A percentile compares a stretch with the other conserved stretches of the same genome.
Conservation (phyloP, 2,888 invertebrate species). For the Euphydryas editha region DNA sequence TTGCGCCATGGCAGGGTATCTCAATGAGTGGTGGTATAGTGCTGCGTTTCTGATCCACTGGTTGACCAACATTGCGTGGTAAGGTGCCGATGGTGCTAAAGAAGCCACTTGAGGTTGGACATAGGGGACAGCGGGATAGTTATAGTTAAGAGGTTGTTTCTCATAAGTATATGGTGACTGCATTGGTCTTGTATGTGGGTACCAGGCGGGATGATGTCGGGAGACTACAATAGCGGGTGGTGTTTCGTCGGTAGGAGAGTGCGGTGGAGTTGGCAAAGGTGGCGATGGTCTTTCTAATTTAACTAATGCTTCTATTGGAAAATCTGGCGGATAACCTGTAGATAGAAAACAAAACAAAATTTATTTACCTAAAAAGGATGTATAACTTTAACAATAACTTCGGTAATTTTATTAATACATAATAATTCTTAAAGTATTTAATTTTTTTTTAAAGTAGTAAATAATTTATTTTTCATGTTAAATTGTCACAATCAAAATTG, state of each 20-base stretch:
- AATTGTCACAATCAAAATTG: too few relatives aligned
- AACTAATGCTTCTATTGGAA: conserved; percentile 82
- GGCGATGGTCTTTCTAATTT: conserved; percentile 85
- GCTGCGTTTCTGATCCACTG: conserved; percentile 90
- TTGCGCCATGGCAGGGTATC: conserved; percentile 80
- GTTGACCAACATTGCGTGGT: conserved; percentile 86
- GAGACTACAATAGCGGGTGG: conserved; percentile 77
- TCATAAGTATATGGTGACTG: conserved; percentile 73
- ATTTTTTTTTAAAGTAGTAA: too few relatives aligned
- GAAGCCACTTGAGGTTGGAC: conserved; percentile 77
- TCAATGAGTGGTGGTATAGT: conserved; percentile 84
- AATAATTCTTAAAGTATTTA: too few relatives aligned
- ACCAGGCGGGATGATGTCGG: conserved; percentile 69
- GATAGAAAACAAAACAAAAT: conserved; percentile 43
- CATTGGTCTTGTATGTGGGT: conserved; percentile 67
- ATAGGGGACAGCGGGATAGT: conserved; percentile 73
- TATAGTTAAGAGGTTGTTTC: conserved; percentile 66
- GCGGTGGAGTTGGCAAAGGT: conserved; percentile 88
- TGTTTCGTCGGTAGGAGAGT: conserved; percentile 87
- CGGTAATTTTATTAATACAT: too few relatives aligned
- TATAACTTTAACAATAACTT: neutral
- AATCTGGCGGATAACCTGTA: conserved; percentile 84
- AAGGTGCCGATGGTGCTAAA: conserved; percentile 74
- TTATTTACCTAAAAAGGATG: neutral
- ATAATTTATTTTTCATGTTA: too few relatives aligned